Conservation (phyloP, 2,113 vertebrate species). For the Meles meles region DNA sequence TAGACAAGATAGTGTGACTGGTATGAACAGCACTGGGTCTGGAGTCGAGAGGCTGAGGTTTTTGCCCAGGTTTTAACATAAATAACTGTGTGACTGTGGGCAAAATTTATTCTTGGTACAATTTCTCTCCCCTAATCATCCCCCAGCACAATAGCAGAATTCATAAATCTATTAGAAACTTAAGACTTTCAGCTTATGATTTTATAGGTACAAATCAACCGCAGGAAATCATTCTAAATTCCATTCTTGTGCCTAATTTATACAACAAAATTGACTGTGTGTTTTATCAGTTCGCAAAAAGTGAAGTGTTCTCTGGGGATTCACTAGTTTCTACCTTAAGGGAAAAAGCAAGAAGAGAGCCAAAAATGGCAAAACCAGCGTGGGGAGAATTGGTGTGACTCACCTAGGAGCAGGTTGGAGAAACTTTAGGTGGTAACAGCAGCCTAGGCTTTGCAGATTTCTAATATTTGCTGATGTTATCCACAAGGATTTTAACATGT, state of each 20-base stretch:
- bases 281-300: neutral
- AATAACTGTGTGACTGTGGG: neutral
- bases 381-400: neutral
- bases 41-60: neutral
- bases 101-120: neutral
- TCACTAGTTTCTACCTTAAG: neutral
- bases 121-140: neutral
- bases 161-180: neutral
- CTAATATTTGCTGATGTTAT: neutral
- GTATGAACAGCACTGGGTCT: neutral
- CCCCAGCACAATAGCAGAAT: neutral
- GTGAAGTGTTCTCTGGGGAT: neutral
- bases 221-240: neutral
- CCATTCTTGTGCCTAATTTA: neutral
- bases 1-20: too few relatives aligned
- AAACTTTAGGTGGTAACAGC: neutral
- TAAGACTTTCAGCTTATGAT: neutral
- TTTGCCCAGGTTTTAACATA: neutral
- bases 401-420: neutral
- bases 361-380: neutral
- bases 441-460: neutral
- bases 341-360: neutral
- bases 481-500: neutral
- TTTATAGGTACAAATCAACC: neutral
- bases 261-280: neutral